These are phyloP conservation scores for Polypterus bichir DNA, from an alignment of 2,113 vertebrate species.

Conservation along the genomic window DNA sequence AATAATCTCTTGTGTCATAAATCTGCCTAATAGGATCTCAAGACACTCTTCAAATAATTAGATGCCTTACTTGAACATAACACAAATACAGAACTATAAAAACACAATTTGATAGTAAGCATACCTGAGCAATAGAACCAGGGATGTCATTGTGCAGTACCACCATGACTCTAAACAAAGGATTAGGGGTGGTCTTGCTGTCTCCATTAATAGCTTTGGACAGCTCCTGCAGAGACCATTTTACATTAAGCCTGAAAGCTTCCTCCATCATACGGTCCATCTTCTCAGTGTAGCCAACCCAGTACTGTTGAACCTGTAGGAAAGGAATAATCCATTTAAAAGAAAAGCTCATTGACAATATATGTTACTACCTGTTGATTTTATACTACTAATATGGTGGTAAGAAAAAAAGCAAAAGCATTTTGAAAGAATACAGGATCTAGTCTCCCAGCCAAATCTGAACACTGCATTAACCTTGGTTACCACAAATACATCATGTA, in stretches of 20 bases:
- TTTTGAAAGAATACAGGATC: too few relatives aligned
- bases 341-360: neutral
- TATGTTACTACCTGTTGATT: neutral
- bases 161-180: conserved; percentile 65
- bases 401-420: too few relatives aligned
- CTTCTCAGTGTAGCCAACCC: conserved; percentile 50
- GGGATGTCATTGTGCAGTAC: conserved; percentile 36
- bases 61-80: too few relatives aligned
- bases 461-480: too few relatives aligned
- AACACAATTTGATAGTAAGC: too few relatives aligned
- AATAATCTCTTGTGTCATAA: too few relatives aligned
- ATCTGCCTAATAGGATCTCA: too few relatives aligned
- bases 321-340: neutral
- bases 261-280: conserved; percentile 64
- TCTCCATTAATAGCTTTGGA: conserved; percentile 67
- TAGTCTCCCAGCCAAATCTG: too few relatives aligned
- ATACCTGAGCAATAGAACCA: conserved; percentile 46
- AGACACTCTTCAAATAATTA: too few relatives aligned
- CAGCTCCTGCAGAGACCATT: conserved; percentile 62
- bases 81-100: too few relatives aligned
- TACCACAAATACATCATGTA: too few relatives aligned
- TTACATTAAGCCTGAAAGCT: conserved; percentile 58
- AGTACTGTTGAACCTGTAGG: conserved; percentile 64
- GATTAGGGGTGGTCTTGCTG: conserved; percentile 47
- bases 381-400: too few relatives aligned